Conservation (phyloP, 2,113 vertebrate species). For the Notechis scutatus region DNA sequence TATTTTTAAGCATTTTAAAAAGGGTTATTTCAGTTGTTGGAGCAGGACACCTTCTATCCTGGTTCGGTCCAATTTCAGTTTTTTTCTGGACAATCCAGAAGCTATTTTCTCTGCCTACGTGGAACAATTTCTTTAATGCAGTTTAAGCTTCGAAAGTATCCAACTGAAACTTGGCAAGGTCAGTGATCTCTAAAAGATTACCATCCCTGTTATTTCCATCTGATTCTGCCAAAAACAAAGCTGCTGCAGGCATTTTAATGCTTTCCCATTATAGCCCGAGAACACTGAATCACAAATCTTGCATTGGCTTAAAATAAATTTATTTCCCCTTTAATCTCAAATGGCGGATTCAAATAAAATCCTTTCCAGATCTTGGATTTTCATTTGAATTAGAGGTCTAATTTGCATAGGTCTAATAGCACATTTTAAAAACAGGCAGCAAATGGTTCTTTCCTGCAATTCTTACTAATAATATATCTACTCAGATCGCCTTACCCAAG, state of each 20-base stretch:
- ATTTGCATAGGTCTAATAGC: background rate
- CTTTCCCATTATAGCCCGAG: background rate
- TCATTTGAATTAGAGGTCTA: background rate
- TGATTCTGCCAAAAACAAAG: background rate
- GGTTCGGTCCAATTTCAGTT: background rate
- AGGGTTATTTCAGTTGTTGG: background rate
- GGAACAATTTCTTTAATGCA: background rate
- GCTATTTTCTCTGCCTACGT: background rate
- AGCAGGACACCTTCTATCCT: background rate
- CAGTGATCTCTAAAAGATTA: background rate
- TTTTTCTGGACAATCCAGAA: background rate
- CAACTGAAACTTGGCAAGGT: background rate
- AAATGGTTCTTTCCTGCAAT: background rate
- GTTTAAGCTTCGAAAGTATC: background rate
- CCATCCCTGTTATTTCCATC: background rate
- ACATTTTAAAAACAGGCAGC: background rate
- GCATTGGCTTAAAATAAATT: background rate
- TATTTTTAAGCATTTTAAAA: background rate
- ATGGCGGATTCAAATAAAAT: background rate
- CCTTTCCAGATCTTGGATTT: background rate
- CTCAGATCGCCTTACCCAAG: background rate
- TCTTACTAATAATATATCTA: background rate
- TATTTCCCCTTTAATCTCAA: background rate
- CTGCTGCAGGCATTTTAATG: background rate
- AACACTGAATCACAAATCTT: background rate